Percentiles rank a stretch among this genome's conserved stretches.
These are phyloP conservation scores for Microcebus lehilahytsara DNA, from an alignment of 2,113 vertebrate species.

Conservation along the genomic window DNA sequence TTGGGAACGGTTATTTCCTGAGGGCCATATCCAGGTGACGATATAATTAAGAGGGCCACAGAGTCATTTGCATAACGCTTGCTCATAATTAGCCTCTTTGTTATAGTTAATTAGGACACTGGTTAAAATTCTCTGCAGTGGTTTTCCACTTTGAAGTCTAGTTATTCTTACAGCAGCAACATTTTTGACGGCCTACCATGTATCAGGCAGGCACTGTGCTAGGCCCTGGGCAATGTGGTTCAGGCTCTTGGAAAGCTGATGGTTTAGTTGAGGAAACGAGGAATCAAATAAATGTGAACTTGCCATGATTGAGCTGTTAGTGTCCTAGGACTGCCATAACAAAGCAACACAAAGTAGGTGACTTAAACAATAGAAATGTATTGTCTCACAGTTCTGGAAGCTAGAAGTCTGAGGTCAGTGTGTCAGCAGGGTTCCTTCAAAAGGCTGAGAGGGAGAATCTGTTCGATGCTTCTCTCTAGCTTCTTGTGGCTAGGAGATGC, in stretches of 20 bases:
- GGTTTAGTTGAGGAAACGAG: background rate
- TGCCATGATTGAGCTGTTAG: background rate
- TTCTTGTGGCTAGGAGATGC: background rate
- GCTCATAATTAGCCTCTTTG: constrained; percentile 46
- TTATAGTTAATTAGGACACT: constrained; percentile 38
- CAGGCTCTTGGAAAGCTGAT: background rate
- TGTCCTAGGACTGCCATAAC: background rate
- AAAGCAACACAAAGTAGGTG: background rate
- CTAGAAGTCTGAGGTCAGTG: background rate
- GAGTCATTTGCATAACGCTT: background rate
- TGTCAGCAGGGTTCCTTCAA: background rate
- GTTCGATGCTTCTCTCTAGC: background rate
- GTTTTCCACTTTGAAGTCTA: background rate
- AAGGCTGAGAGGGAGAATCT: background rate
- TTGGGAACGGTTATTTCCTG: constrained; percentile 20
- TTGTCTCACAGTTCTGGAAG: background rate
- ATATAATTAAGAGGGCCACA: constrained; percentile 14
- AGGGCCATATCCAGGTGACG: background rate
- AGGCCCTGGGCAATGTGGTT: no score
- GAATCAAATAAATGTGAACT: background rate
- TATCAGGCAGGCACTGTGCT: background rate
- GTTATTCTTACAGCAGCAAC: background rate
- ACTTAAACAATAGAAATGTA: background rate
- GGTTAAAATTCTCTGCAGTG: background rate
- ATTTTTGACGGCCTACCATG: background rate